These are phyloP conservation scores for Myripristis murdjan DNA, from an alignment of 2,797 vertebrate species.

Conservation along the genomic window DNA sequence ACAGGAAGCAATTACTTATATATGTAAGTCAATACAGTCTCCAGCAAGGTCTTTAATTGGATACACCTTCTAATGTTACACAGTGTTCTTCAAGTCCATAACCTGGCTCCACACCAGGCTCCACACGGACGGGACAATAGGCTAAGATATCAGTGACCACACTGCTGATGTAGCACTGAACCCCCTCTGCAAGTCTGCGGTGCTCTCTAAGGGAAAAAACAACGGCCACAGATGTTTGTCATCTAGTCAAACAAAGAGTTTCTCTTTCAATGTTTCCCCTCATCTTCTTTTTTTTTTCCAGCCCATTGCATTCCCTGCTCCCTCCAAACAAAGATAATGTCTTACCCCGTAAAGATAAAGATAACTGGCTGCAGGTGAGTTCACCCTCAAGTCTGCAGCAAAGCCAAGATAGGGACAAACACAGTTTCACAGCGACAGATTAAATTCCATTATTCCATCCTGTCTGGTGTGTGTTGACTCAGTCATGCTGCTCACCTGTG, in stretches of 20 bases:
- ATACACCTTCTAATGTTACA: slow-evolving; percentile 80
- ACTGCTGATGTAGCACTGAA: slow-evolving; percentile 53
- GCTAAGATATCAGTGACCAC: slow-evolving; percentile 69
- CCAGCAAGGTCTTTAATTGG: slow-evolving; percentile 74
- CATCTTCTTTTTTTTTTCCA: slow-evolving; percentile 47
- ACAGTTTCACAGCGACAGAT: slow-evolving; percentile 46
- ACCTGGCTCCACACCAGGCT: slow-evolving; percentile 37
- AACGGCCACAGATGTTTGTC: slow-evolving; percentile 81
- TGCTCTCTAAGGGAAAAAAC: slow-evolving; percentile 45
- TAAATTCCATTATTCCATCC: slow-evolving; percentile 49
- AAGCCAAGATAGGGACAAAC: neutral
- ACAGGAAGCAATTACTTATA: slow-evolving; percentile 81
- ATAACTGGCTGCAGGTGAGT: slow-evolving; percentile 65
- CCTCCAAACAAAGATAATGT: slow-evolving; percentile 68
- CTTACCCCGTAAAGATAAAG: slow-evolving; percentile 67
- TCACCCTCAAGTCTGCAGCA: slow-evolving; percentile 31
- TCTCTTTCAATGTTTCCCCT: slow-evolving; percentile 71
- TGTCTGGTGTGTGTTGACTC: slow-evolving; percentile 40
- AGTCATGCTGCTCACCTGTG: slow-evolving; percentile 80
- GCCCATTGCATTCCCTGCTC: slow-evolving; percentile 16
- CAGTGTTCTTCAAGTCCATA: slow-evolving; percentile 59
- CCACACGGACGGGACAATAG: slow-evolving; percentile 66
- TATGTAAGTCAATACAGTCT: slow-evolving; percentile 77
- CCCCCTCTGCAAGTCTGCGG: slow-evolving; percentile 57
- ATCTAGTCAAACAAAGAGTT: slow-evolving; percentile 76